Percentiles rank a stretch among this genome's conserved stretches.
Evolutionary conservation across 2,797 vertebrate genomes (phyloP).

Genomic region (Urosaurus nigricauda): DNA sequence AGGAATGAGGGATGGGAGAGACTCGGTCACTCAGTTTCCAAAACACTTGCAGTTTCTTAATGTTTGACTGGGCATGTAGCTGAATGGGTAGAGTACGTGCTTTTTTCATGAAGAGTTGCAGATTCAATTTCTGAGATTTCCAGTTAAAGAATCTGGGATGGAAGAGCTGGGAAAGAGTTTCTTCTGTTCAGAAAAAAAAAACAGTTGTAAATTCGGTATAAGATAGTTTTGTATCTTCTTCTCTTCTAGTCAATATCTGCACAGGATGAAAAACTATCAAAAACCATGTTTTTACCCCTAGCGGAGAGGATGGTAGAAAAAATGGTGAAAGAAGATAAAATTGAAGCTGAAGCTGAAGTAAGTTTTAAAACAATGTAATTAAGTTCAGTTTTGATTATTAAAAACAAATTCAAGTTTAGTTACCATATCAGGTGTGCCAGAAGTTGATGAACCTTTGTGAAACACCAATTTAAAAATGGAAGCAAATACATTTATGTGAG

Average conservation of each 20-base stretch:
- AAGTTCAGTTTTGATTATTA: background rate
- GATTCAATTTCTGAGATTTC: background rate
- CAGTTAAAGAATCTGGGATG: background rate
- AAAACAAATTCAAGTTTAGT: background rate
- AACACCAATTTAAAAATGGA: too few relatives aligned
- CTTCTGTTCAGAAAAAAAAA: background rate
- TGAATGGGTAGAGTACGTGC: too few relatives aligned
- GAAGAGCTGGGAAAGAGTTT: background rate
- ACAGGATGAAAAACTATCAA: conserved; percentile 95
- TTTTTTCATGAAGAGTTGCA: background rate
- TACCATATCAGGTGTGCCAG: background rate
- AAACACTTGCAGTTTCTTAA: background rate
- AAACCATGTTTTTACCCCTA: conserved; percentile 97
- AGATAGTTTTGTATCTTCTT: conserved; percentile 21
- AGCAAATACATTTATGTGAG: background rate
- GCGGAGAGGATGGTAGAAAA: conserved; percentile 99
- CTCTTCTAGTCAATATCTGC: conserved; percentile 92
- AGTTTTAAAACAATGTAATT: conserved; percentile 48
- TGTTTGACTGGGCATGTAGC: background rate
- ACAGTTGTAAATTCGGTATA: background rate
- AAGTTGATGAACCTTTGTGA: background rate
- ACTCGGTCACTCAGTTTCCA: background rate
- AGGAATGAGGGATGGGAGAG: too few relatives aligned
- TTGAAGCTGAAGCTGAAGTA: conserved; percentile 98
- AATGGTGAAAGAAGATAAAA: conserved; percentile 99